Evolutionary conservation across 2,797 vertebrate species (phyloP), one percentile per base, ranked within the genome.

Genomic region (Monodelphis domestica): DNA sequence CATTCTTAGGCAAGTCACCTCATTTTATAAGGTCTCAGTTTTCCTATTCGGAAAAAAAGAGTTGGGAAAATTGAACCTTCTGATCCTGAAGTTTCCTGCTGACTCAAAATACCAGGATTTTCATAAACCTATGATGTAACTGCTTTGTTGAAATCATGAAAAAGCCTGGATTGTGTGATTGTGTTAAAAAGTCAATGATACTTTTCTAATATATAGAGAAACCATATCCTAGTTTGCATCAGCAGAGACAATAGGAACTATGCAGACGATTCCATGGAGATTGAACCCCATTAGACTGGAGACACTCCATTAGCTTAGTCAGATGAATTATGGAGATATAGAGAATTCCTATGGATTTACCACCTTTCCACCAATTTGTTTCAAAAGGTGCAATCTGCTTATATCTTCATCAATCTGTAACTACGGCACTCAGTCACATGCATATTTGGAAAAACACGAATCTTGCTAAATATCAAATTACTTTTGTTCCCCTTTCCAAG

Each of bases 171-270:
- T 94, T 92, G 92, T 30, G 88, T 89, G 91, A 90, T 45, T 94
- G 89, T 50, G 91, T 95, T 92, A 91, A 95, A 96, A 96, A 96
- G 84, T 45, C 91, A 97, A 87, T 93, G 94, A 55, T 89, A 95
- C 52, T 90, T 92, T 89, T 54, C 91, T 93, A 94, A 94, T 92
- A 91, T 89, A 38, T 9, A n/a, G 63, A 38, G 63, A 70, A 70
- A 38, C 63, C 15, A 38, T 38, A 70, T 70, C 15, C n/a, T n/a
- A 70, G 5, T 21, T 70, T 70, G 15, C 15, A 70, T 2, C n/a
- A 70, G 70, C n/a, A 70, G 63, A 70, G 63, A 10, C 2, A 38
- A 17, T 38, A 70, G 38, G 15, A 38, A 0, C 63, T 21, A 17
- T 17, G 70, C 0, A 38, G 59, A 2, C 33, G n/a, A 70, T n/a